Evolutionary conservation across 2,113 vertebrate species (phyloP), one percentile per base, ranked within the genome.

Genomic region (Lanius ludovicianus): DNA sequence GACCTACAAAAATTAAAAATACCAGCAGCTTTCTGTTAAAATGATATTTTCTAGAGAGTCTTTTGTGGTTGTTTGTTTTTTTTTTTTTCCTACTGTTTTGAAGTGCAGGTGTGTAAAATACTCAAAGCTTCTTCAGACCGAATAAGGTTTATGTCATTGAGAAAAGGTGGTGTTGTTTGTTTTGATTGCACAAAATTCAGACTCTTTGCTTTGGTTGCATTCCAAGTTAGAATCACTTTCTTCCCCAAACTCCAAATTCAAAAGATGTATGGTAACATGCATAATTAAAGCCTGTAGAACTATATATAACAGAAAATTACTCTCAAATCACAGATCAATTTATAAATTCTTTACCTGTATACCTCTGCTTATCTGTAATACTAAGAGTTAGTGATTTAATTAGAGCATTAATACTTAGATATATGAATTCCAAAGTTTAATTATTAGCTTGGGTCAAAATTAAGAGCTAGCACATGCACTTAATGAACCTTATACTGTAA

Each of bases 11-110:
- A 57, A 37, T 12, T 53, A 27, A 71, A 62, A 90, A 47, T 41
- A 81, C 5, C 18, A 64, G 7, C 3, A 74, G 37, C 4, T 90
- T 81, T 93, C 46, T 24, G 70, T 82, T 89, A 69, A 87, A 60
- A 4, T 2, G 0, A 0, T n/a, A 31, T 60, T 78, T 87, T 78
- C 56, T 81, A 46, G 1, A 15, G 4, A 57, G 3, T 46, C 35
- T 90, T 63, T 55, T 31, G 28, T 50, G 18, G 20, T 6, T 39
- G 11, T 7, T 35, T 24, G 16, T 69, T 16, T 73, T 52, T 35
- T 24, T 73, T 47, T 59, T n/a, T 47, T 5, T 3, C 4, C 55
- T 77, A 11, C 24, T 78, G 9, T 84, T 89, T 78, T 78, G 60
- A 91, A 81, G 28, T 30, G 35, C 13, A 27, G 20, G 25, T 70